Conservation (phyloP, 2,888 invertebrate species). For the Lepidocyrtinus sp. region DNA sequence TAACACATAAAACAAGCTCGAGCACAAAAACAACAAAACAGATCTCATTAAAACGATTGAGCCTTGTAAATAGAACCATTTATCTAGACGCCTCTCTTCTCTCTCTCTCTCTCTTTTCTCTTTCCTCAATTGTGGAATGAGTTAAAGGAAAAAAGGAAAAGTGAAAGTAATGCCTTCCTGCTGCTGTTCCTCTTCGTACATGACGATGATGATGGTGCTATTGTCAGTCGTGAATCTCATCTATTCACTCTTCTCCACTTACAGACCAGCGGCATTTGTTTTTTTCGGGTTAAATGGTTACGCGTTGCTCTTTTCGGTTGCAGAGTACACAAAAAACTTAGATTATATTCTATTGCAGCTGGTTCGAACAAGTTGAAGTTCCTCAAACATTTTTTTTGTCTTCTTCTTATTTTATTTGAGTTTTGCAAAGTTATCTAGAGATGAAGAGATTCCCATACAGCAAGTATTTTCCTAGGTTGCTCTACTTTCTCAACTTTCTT, state of each 20-base stretch:
- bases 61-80: conserved; percentile 57
- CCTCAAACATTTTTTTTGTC: neutral
- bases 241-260: conserved; percentile 20
- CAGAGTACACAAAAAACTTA: conserved; percentile 7
- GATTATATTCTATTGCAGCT: no score
- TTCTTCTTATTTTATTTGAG: conserved; percentile 4
- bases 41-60: conserved; percentile 59
- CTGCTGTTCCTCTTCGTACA: no score
- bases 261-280: conserved; percentile 32
- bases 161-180: conserved; percentile 52
- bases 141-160: conserved; percentile 22
- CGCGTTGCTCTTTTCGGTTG: neutral
- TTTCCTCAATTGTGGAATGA: conserved; percentile 21
- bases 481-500: conserved; percentile 15
- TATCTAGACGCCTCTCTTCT: conserved; percentile 50
- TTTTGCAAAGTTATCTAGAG: conserved; percentile 11
- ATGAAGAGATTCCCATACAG: neutral
- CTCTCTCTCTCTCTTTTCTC: conserved; percentile 11
- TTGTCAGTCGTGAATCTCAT: conserved; percentile 51
- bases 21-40: conserved; percentile 33
- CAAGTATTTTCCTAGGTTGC: neutral
- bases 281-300: conserved; percentile 26
- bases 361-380: neutral
- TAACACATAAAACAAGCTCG: neutral
- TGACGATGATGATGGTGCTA: conserved; percentile 30